A percentile compares a stretch with the other conserved stretches of the same genome.
Evolutionary conservation across 2,113 vertebrate species (phyloP).

Genomic region (Noturus placidus): DNA sequence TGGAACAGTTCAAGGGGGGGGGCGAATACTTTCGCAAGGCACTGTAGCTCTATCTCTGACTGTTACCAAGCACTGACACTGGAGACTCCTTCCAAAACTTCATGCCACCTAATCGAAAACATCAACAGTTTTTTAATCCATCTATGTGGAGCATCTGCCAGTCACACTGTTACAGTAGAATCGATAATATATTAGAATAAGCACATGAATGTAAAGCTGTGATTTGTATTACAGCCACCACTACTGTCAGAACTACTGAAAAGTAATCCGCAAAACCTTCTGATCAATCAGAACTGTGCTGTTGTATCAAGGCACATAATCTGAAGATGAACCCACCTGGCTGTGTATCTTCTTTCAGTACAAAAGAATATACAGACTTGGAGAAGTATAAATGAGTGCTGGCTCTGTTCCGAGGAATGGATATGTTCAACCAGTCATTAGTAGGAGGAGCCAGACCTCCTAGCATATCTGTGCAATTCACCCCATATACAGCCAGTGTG

Average conservation of each 20-base stretch:
- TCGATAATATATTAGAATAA: neutral
- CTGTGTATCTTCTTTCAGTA: conserved; percentile 71
- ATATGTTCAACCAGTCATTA: conserved; percentile 37
- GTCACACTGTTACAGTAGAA: neutral
- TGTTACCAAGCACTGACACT: neutral
- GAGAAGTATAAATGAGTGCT: conserved; percentile 61
- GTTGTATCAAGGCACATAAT: neutral
- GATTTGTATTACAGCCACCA: neutral
- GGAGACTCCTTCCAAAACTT: neutral
- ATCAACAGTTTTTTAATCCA: neutral
- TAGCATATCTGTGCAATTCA: conserved; percentile 40
- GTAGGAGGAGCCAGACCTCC: conserved; percentile 30
- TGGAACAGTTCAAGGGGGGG: no score
- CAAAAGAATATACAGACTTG: conserved; percentile 69
- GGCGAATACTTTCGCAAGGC: no score
- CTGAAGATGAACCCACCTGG: conserved; percentile 62
- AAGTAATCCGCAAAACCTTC: neutral
- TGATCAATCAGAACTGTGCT: neutral
- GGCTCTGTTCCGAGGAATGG: conserved; percentile 59
- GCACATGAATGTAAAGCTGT: no score
- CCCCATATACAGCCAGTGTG: conserved; percentile 34
- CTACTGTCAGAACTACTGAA: neutral
- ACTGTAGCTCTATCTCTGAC: neutral
- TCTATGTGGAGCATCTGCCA: neutral
- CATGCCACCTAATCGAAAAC: neutral